A percentile compares a stretch with the other conserved stretches of the same genome.
These are phyloP conservation scores for Gallinago media DNA, from an alignment of 2,113 vertebrate species.

Conservation along the genomic window DNA sequence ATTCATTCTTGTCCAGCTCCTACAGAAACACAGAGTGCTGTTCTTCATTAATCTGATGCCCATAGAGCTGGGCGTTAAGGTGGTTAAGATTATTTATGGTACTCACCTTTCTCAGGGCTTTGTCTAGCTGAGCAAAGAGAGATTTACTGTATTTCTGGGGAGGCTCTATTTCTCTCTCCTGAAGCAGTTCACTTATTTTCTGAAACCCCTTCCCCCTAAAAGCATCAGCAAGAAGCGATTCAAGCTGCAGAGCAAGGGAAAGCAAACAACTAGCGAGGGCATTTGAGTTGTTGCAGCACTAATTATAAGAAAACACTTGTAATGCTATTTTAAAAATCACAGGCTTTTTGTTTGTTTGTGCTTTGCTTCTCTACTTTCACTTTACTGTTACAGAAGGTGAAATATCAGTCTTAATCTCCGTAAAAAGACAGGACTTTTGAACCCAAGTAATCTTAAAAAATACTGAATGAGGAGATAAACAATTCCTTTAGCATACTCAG, in stretches of 20 bases:
- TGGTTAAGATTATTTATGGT: not conserved
- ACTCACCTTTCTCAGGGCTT: slow-evolving; percentile 69
- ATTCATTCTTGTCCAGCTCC: slow-evolving; percentile 84
- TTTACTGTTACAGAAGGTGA: not conserved
- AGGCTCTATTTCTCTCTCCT: slow-evolving; percentile 12
- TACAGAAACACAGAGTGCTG: slow-evolving; percentile 10
- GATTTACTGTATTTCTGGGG: slow-evolving; percentile 65
- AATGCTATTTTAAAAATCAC: rapidly evolving
- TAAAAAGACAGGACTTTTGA: not conserved
- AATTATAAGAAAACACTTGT: not conserved
- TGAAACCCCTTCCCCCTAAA: slow-evolving; percentile 72
- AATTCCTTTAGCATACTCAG: rapidly evolving
- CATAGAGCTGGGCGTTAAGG: rapidly evolving
- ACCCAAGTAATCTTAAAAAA: not conserved
- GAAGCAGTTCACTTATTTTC: slow-evolving; percentile 64
- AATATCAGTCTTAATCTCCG: not conserved
- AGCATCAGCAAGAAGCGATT: slow-evolving; percentile 61
- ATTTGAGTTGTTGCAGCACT: not conserved
- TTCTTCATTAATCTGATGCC: not conserved
- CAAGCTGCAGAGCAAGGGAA: slow-evolving; percentile 52
- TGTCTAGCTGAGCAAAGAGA: slow-evolving; percentile 68
- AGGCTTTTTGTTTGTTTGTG: not conserved
- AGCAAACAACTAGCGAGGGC: rapidly evolving
- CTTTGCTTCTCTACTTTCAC: not conserved
- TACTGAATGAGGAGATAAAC: rapidly evolving